Evolutionary conservation across 2,888 invertebrate genomes (phyloP).

Genomic region (Tortricodes alternella): DNA sequence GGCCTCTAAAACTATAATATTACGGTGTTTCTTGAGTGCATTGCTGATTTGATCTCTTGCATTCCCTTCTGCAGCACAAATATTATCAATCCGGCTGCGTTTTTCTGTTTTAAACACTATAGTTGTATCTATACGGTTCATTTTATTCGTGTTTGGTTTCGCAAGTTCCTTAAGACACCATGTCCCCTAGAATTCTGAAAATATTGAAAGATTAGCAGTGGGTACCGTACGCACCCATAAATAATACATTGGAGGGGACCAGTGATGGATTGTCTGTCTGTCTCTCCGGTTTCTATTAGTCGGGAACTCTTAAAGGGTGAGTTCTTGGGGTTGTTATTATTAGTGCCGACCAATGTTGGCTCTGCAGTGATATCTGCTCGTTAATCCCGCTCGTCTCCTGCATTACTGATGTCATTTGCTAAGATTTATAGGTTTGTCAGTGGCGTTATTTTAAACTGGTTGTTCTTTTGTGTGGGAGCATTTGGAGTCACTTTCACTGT

Average conservation of each 20-base stretch:
- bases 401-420: slow-evolving; percentile 59
- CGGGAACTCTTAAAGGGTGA: slow-evolving; percentile 79
- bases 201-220: slow-evolving; percentile 82
- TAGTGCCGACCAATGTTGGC: slow-evolving; percentile 73
- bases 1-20: slow-evolving; percentile 32
- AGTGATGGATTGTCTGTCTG: slow-evolving; percentile 79
- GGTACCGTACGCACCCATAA: slow-evolving; percentile 77
- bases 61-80: slow-evolving; percentile 52
- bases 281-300: slow-evolving; percentile 80
- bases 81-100: slow-evolving; percentile 33
- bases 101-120: slow-evolving; percentile 42
- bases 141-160: slow-evolving; percentile 16
- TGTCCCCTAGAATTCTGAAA: slow-evolving; percentile 75
- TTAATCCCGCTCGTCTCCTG: slow-evolving; percentile 60
- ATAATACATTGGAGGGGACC: slow-evolving; percentile 77
- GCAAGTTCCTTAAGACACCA: slow-evolving; percentile 29
- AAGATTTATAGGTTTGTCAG: slow-evolving; percentile 50
- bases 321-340: slow-evolving; percentile 66
- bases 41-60: slow-evolving; percentile 45
- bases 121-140: slow-evolving; percentile 39
- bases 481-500: background rate
- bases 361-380: slow-evolving; percentile 68
- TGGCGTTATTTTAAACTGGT: slow-evolving; percentile 37
- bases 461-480: slow-evolving; percentile 14
- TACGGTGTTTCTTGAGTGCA: slow-evolving; percentile 43